A percentile compares a stretch with the other conserved stretches of the same genome.
These are phyloP conservation scores for Linnaemya vulpina DNA, from an alignment of 2,888 invertebrate genomes.

Conservation along the genomic window DNA sequence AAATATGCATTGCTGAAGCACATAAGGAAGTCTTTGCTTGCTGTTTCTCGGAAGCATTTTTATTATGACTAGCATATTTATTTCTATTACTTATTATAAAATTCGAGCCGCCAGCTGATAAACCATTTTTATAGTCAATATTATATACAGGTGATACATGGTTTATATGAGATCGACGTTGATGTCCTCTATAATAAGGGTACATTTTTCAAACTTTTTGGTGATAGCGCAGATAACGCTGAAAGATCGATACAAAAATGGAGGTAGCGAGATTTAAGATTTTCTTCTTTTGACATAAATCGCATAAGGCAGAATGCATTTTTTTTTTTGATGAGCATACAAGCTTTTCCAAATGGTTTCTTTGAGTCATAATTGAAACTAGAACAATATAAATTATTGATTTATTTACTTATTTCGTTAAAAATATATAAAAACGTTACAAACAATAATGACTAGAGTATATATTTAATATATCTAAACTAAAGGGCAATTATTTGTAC, in stretches of 20 bases:
- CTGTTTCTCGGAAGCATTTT: constrained; percentile 61
- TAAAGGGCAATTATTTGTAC: too few species aligned
- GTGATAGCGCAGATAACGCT: constrained; percentile 41
- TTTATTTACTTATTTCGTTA: not conserved
- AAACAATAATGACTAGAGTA: not conserved
- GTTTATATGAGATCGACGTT: constrained; percentile 56
- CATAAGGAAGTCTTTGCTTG: constrained; percentile 53
- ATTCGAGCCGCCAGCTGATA: constrained; percentile 33
- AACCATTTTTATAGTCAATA: constrained; percentile 24
- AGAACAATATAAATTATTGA: constrained; percentile 24
- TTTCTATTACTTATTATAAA: constrained; percentile 43
- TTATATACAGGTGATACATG: constrained; percentile 50
- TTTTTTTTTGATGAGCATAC: constrained; percentile 54
- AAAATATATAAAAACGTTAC: not conserved
- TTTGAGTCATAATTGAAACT: constrained; percentile 48
- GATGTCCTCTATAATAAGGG: constrained; percentile 31
- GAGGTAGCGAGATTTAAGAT: constrained; percentile 42
- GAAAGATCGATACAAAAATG: constrained; percentile 35
- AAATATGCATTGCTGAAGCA: constrained; percentile 55
- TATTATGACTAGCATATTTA: constrained; percentile 41
- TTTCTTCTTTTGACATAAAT: constrained; percentile 58
- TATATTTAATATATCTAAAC: not conserved
- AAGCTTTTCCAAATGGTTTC: constrained; percentile 6
- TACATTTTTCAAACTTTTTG: constrained; percentile 52
- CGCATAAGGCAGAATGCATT: constrained; percentile 52